Evolutionary conservation across 2,888 invertebrate species (phyloP).

Genomic region (Thelaira solivaga): DNA sequence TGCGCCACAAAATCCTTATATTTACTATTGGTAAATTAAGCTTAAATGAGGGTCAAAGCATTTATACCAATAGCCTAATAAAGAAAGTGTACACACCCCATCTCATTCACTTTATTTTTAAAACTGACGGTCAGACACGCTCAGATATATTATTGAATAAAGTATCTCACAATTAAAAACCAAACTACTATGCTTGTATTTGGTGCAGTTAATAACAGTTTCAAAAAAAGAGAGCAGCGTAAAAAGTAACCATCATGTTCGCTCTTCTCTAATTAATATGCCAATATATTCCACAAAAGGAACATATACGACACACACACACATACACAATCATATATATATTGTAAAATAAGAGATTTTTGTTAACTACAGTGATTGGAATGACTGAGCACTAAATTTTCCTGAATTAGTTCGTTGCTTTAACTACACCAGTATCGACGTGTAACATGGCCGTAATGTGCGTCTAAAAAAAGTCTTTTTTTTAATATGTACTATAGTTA

Average conservation of each 20-base stretch:
- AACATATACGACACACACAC: background rate
- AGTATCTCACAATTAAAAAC: too few relatives aligned
- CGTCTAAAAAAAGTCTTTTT: background rate
- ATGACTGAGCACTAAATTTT: slow-evolving; percentile 26
- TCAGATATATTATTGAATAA: too few relatives aligned
- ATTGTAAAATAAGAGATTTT: slow-evolving; percentile 18
- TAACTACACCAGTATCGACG: slow-evolving; percentile 51
- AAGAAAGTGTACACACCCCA: too few relatives aligned
- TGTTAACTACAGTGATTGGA: slow-evolving; percentile 24
- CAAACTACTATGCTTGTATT: too few relatives aligned
- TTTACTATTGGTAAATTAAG: too few relatives aligned
- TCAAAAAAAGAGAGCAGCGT: background rate
- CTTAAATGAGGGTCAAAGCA: too few relatives aligned
- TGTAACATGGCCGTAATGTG: slow-evolving; percentile 9
- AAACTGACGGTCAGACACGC: too few relatives aligned
- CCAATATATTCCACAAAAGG: background rate
- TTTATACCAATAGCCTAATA: too few relatives aligned
- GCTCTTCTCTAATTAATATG: background rate
- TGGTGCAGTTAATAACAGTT: background rate
- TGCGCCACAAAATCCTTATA: too few relatives aligned
- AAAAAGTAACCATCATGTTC: background rate
- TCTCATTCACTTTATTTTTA: too few relatives aligned
- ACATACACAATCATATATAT: background rate
- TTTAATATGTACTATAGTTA: slow-evolving; percentile 4
- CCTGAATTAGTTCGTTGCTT: slow-evolving; percentile 56